A percentile compares a stretch with the other conserved stretches of the same genome.
Evolutionary conservation across 2,888 invertebrate genomes (phyloP).

Genomic region (Drosophila cognata): DNA sequence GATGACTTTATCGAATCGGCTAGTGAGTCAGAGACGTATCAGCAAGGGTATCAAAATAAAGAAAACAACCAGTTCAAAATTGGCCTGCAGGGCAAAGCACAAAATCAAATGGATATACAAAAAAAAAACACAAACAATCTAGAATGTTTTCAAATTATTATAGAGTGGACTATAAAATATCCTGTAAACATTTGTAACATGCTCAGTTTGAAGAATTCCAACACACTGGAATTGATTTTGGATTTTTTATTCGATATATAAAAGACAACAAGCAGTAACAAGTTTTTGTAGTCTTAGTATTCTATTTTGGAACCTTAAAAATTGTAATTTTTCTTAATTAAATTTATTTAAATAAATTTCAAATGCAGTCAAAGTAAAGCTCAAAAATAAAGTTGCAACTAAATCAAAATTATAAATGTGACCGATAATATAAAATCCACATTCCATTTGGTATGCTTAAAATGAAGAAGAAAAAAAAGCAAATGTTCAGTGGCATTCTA

Average conservation of each 20-base stretch:
- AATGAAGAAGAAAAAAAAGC: not conserved
- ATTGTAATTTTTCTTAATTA: no score
- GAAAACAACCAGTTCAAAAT: conserved; percentile 41
- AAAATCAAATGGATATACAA: conserved; percentile 25
- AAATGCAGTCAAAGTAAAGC: no score
- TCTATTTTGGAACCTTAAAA: not conserved
- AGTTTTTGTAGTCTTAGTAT: not conserved
- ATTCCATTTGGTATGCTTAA: not conserved
- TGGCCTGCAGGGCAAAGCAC: conserved; percentile 35
- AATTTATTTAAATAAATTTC: not conserved
- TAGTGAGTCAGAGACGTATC: not conserved
- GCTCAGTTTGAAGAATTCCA: not conserved
- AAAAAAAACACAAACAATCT: conserved; percentile 6
- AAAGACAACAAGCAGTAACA: not conserved
- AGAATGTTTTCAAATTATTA: not conserved
- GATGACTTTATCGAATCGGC: not conserved
- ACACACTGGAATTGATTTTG: not conserved
- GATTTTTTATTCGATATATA: not conserved
- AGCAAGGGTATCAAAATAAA: not conserved
- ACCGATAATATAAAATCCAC: not conserved
- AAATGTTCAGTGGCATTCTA: not conserved
- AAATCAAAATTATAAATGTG: not conserved
- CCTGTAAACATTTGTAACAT: not conserved
- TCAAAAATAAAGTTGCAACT: not conserved
- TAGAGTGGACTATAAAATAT: not conserved